Evolutionary conservation across 2,797 vertebrate genomes (phyloP), one percentile per base, ranked within the genome.

Genomic region (Falco cherrug): DNA sequence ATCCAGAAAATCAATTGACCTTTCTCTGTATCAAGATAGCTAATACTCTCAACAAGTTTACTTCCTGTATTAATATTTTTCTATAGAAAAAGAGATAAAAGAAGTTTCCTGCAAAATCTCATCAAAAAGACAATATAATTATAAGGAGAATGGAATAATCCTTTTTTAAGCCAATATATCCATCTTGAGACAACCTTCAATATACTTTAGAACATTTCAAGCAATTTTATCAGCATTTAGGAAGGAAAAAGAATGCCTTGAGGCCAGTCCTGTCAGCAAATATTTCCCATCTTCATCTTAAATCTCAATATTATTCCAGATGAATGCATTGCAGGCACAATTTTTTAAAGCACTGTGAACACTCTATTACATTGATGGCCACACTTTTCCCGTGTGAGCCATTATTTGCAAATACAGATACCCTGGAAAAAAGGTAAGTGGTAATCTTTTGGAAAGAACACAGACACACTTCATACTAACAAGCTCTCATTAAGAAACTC

Each of bases 271-370:
- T 82, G 90, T 79, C 91, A 96, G 93, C 70, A 95, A 79, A 25
- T 94, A 94, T 95, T 90, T 94, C 77, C 80, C 56, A 70, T 86
- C 91, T 89, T 87, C 79, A 84, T 20, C 53, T 92, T 90, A 82
- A 93, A 89, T 77, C 83, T 87, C 90, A 67, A 13, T 63, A 65
- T 88, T 94, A 87, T 91, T 95, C 88, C 70, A 92, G 79, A 51
- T 93, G 74, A 94, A 80, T 79, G 84, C 84, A 89, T 6, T 54
- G 26, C 53, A 83, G 54, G 48, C 74, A 89, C 63, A 75, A 48
- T 76, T 92, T 79, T 80, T 86, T 73, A 64, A 90, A 83, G 51
- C 39, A 37, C 6, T n/a, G 14, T 56, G 63, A 92, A 69, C 37
- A 78, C 54, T 29, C 63, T 53, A 68, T 54, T 87, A 45, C 45